phyloP scores from a whole-genome alignment of 2,797 vertebrate species.

The Sorex maritimensis region DNA sequence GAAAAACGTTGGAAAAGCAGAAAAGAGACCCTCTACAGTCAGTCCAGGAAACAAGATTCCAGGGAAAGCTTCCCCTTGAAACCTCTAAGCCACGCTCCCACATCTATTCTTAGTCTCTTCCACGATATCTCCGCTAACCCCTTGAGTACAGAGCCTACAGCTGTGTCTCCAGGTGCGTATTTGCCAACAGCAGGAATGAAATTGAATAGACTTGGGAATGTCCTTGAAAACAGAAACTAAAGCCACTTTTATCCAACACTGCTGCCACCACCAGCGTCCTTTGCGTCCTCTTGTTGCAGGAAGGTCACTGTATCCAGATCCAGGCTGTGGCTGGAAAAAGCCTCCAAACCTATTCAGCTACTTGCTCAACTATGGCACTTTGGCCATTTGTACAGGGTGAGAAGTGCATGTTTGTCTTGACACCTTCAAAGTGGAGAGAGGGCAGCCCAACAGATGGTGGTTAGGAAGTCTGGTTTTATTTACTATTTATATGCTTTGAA shows the following conservation, averaged over 20 bases:
- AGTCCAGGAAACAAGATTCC: background rate
- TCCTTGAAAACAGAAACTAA: slow-evolving; percentile 87
- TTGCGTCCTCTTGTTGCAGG: slow-evolving; percentile 80
- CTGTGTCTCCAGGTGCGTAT: slow-evolving; percentile 87
- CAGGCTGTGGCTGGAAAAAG: background rate
- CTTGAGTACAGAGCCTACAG: slow-evolving; percentile 83
- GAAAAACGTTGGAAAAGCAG: background rate
- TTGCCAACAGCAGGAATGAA: slow-evolving; percentile 86
- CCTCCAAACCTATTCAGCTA: background rate
- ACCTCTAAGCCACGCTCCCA: background rate
- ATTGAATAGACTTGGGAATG: slow-evolving; percentile 84
- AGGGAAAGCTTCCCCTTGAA: background rate
- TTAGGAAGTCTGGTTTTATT: background rate
- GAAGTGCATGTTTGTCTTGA: background rate
- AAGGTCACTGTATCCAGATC: slow-evolving; percentile 77
- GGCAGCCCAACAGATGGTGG: background rate
- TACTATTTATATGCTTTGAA: background rate
- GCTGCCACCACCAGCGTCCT: slow-evolving; percentile 86
- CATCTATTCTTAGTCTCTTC: background rate
- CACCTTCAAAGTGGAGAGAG: background rate
- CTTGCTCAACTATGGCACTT: background rate
- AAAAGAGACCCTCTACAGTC: background rate
- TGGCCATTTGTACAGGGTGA: background rate
- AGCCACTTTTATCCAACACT: slow-evolving; percentile 88
- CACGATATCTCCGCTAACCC: slow-evolving; percentile 84